Conservation (phyloP, 2,888 invertebrate genomes). For the Pseudoips prasinana region DNA sequence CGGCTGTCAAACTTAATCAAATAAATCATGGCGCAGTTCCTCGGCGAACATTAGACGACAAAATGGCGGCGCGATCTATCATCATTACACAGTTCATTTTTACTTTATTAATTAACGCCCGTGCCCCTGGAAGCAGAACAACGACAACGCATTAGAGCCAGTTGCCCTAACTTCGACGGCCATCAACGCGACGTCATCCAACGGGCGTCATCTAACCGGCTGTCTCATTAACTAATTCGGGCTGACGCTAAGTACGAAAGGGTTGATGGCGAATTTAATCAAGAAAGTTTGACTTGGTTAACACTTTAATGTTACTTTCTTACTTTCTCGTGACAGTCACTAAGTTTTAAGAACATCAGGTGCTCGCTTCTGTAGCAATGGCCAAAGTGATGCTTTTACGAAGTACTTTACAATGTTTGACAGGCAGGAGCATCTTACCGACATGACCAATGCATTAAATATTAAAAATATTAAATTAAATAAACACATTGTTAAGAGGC, state of each 20-base stretch:
- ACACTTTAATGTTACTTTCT: neutral
- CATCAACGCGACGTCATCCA: conserved; percentile 2
- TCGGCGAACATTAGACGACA: conserved; percentile 1
- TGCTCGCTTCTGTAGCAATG: no score
- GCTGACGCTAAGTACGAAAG: conserved; percentile 21
- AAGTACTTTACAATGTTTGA: no score
- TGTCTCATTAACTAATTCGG: conserved; percentile 21
- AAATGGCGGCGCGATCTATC: conserved; percentile 22
- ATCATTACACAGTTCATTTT: conserved; percentile 22
- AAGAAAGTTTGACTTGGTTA: conserved; percentile 19
- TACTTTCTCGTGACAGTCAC: no score
- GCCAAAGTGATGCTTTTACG: no score
- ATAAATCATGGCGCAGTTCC: conserved; percentile 12
- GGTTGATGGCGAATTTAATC: conserved; percentile 28
- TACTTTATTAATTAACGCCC: conserved; percentile 15
- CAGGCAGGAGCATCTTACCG: no score
- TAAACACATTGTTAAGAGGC: no score
- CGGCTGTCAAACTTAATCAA: conserved; percentile 8
- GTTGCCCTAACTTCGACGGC: conserved; percentile 9
- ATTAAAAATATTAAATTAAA: no score
- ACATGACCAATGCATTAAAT: no score
- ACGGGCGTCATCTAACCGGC: conserved; percentile 1
- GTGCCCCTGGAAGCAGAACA: conserved; percentile 7
- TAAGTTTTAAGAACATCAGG: conserved; percentile 15
- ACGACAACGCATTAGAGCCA: conserved; percentile 14